Evolutionary conservation across 37 sponge, comb jelly and placozoan genomes (phyloP), one percentile per base, ranked within the genome.

Genomic region (Tethya wilhelma): DNA sequence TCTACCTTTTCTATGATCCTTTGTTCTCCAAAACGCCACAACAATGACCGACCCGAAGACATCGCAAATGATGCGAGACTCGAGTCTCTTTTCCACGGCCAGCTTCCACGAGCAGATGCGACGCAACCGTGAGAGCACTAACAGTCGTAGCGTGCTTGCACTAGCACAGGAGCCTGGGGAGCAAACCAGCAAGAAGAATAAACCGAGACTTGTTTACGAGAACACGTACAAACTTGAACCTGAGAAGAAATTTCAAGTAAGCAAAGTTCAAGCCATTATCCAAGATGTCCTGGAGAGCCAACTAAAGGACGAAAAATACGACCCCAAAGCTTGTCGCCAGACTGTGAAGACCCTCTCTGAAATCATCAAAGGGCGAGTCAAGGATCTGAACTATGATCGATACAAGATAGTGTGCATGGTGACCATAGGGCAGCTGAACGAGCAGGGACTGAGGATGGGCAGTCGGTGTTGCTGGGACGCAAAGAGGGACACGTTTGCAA

Each of bases 381-480:
- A 96, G 46, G 94, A 96, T 40, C 79, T 93, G n/a, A 77, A 87
- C 73, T 90, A 86, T 29, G 79, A 81, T 1, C 83, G 96, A 32
- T 96, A 90, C 80, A 96, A 89, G 79, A 73, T 98, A 17, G 89
- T 98, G 36, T 87, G 84, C 37, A 28, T 78, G 46, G 99, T 98
- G 64, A 89, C 60, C 41, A 98, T 98, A 55, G 99, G 99, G 11
- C 68, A 91, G 45, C 38, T 93, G 71, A 83, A 70, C 12, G 94
- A 87, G 31, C 94, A 96, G 79, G 96, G 96, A 30, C 53, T 96
- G 38, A 66, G 89, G 17, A 83, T 93, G 69, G 99, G 84, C 22
- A 96, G 96, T 56, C 79, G 94, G 17, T 98, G 96, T 66, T 71
- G 91, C 59, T 98, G 99, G 99, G 92, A 98, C 44, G 84, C 93